Evolutionary conservation across 2,113 vertebrate species (phyloP).

Genomic region (Neotragus moschatus): DNA sequence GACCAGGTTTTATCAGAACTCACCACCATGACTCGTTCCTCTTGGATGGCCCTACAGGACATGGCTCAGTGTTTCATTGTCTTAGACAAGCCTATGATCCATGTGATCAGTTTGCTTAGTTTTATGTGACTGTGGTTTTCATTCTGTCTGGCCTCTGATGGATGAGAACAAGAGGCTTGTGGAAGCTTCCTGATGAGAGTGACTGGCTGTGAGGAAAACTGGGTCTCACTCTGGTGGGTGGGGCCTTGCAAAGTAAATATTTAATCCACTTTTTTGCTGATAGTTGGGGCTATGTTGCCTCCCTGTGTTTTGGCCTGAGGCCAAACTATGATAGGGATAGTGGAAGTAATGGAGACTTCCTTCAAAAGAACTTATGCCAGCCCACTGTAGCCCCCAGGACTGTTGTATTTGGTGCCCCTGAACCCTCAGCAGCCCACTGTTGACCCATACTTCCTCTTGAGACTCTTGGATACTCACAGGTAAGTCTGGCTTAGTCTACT

Average conservation of each 20-base stretch:
- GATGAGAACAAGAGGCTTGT: background rate
- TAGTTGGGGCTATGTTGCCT: background rate
- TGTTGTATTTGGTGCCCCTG: background rate
- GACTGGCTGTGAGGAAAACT: background rate
- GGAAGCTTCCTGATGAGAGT: background rate
- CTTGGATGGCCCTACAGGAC: background rate
- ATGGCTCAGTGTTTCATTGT: background rate
- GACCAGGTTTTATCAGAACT: background rate
- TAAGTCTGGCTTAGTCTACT: background rate
- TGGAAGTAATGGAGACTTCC: background rate
- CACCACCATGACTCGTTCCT: background rate
- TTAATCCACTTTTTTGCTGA: background rate
- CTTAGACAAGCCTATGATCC: background rate
- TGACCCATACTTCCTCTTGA: background rate
- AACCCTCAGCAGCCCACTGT: background rate
- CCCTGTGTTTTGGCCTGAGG: background rate
- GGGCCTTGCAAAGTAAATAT: background rate
- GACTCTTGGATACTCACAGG: background rate
- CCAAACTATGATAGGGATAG: background rate
- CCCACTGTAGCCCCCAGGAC: background rate
- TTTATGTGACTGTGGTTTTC: background rate
- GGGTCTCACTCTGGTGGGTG: background rate
- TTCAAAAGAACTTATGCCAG: background rate
- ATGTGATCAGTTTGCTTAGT: background rate
- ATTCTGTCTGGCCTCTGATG: background rate